Evolutionary conservation across 2,888 invertebrate species (phyloP).

Genomic region (Omphaloscelis lunosa): DNA sequence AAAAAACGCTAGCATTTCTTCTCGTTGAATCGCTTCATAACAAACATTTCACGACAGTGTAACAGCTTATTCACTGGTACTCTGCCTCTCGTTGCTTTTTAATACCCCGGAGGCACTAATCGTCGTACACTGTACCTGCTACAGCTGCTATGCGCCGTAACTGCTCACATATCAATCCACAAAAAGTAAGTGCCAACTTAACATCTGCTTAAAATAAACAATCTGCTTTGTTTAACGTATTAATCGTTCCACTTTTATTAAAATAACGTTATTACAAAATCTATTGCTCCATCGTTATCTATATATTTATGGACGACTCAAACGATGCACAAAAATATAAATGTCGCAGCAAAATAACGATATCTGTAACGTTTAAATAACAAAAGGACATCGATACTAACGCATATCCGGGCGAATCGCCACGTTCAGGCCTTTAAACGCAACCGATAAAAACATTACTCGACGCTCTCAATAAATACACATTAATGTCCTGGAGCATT

Average conservation of each 20-base stretch:
- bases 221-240: conserved; percentile 51
- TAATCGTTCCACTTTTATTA: conserved; percentile 51
- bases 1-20: conserved; percentile 57
- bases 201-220: conserved; percentile 69
- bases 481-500: conserved; percentile 89
- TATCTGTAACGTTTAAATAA: conserved; percentile 69
- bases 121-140: conserved; percentile 64
- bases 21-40: conserved; percentile 68
- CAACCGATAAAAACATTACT: conserved; percentile 90
- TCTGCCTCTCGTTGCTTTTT: conserved; percentile 70
- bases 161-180: conserved; percentile 79
- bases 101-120: conserved; percentile 79
- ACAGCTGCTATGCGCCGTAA: conserved; percentile 76
- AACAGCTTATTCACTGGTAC: conserved; percentile 75
- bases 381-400: conserved; percentile 72
- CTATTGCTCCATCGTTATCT: conserved; percentile 62
- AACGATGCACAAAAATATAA: conserved; percentile 62
- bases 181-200: conserved; percentile 70
- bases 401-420: conserved; percentile 81
- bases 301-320: conserved; percentile 60
- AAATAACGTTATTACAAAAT: conserved; percentile 42
- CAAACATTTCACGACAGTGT: conserved; percentile 72
- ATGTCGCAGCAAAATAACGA: conserved; percentile 66
- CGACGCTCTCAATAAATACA: conserved; percentile 90
- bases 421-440: conserved; percentile 79